phyloP scores from a whole-genome alignment of 2,888 invertebrate genomes.

The Sceliomorpha sp. region DNA sequence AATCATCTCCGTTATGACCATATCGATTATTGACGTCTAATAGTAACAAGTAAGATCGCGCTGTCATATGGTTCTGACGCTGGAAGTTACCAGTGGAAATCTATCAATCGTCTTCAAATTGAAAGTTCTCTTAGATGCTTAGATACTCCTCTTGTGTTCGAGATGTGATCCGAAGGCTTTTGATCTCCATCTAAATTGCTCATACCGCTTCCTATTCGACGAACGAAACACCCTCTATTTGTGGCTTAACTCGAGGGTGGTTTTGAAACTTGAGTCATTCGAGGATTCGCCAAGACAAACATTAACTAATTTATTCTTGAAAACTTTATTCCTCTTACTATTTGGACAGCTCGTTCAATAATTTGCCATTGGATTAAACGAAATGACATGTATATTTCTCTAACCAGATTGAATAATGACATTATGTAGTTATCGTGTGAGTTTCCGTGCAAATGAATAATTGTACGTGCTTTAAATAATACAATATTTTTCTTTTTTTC shows the following conservation, averaged over 20 bases:
- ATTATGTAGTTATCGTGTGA: no score
- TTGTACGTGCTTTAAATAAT: no score
- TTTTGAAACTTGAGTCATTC: slow-evolving; percentile 5
- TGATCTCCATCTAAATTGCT: slow-evolving; percentile 67
- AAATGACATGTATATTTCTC: not conserved
- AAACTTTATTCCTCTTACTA: slow-evolving; percentile 1
- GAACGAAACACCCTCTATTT: not conserved
- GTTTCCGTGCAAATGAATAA: no score
- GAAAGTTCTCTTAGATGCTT: no score
- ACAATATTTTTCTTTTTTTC: no score
- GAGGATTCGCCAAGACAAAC: slow-evolving; percentile 6
- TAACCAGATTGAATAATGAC: no score
- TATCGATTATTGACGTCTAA: not conserved
- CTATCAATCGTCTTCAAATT: no score
- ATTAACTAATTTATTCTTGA: not conserved
- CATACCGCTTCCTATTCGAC: slow-evolving; percentile 46
- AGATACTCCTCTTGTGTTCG: no score
- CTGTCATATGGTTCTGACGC: no score
- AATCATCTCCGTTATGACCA: not conserved
- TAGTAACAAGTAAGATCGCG: no score
- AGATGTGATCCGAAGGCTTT: slow-evolving; percentile 62
- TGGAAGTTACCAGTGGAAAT: no score
- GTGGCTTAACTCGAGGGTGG: slow-evolving; percentile 6
- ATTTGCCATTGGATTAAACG: not conserved
- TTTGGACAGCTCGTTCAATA: not conserved